Conservation (phyloP, 1,140 invertebrate species). For the Drosophila persimilis region DNA sequence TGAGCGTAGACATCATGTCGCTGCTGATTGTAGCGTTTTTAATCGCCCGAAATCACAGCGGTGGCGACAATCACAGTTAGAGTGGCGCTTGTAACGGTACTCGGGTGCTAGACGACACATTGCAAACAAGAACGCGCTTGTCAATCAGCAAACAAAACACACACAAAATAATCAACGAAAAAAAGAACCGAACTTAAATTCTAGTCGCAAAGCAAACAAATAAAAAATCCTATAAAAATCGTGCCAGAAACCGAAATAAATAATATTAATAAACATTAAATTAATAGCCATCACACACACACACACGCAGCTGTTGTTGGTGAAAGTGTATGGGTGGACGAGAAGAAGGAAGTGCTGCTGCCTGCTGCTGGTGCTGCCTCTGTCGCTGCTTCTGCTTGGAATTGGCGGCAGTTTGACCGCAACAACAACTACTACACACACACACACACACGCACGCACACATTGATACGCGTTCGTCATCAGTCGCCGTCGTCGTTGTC, state of each 20-base stretch:
- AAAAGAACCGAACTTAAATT: conserved; percentile 35
- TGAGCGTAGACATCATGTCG: conserved; percentile 78
- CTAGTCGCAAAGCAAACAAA: conserved; percentile 24
- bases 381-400: conserved; percentile 32
- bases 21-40: conserved; percentile 63
- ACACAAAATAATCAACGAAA: conserved; percentile 15
- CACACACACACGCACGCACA: conserved; percentile 27
- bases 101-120: conserved; percentile 25
- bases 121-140: conserved; percentile 16
- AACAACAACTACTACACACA: conserved; percentile 45
- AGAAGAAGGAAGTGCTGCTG: conserved; percentile 49
- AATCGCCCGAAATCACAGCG: conserved; percentile 49
- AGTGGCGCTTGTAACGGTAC: conserved; percentile 30
- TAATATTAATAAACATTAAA: conserved; percentile 74
- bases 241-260: conserved; percentile 52
- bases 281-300: conserved; percentile 63
- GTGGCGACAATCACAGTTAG: conserved; percentile 35
- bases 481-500: conserved; percentile 36
- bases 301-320: conserved; percentile 48
- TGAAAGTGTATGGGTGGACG: conserved; percentile 9
- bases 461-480: conserved; percentile 63
- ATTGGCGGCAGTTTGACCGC: conserved; percentile 79
- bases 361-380: conserved; percentile 8
- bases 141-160: conserved; percentile 3
- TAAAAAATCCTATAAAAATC: conserved; percentile 60